These are phyloP conservation scores for Arctia plantaginis DNA, from an alignment of 2,888 invertebrate genomes.

Conservation along the genomic window DNA sequence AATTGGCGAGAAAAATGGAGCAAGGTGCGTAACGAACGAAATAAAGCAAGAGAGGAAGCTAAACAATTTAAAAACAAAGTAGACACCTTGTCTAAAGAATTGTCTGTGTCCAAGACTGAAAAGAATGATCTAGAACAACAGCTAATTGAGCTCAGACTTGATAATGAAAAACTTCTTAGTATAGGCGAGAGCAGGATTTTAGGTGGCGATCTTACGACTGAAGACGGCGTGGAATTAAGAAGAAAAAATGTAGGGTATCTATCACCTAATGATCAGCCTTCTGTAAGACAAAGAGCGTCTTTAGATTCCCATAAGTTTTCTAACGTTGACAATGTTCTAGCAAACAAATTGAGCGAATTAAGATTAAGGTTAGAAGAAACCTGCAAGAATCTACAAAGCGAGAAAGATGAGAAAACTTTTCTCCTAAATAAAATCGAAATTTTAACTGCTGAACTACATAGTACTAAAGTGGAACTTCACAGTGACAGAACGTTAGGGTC, in stretches of 20 bases:
- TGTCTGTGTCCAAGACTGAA: slow-evolving; percentile 90
- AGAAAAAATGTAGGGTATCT: slow-evolving; percentile 67
- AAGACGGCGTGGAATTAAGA: slow-evolving; percentile 78
- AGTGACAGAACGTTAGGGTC: slow-evolving; percentile 79
- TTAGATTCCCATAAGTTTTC: slow-evolving; percentile 81
- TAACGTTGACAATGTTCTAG: slow-evolving; percentile 77
- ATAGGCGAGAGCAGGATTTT: slow-evolving; percentile 80
- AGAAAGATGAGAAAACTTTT: slow-evolving; percentile 80
- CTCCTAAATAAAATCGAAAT: slow-evolving; percentile 75
- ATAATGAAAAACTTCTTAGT: slow-evolving; percentile 91
- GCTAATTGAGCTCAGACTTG: slow-evolving; percentile 91
- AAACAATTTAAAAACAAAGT: slow-evolving; percentile 93
- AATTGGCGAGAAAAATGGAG: slow-evolving; percentile 99
- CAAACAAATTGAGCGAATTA: slow-evolving; percentile 77
- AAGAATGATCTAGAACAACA: slow-evolving; percentile 92
- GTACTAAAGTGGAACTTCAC: slow-evolving; percentile 75
- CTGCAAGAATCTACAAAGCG: slow-evolving; percentile 73
- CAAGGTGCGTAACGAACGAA: slow-evolving; percentile 96
- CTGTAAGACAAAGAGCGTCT: slow-evolving; percentile 75
- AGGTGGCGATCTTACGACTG: slow-evolving; percentile 71
- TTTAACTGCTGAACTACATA: slow-evolving; percentile 75
- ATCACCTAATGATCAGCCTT: slow-evolving; percentile 70
- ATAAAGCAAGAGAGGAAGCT: slow-evolving; percentile 96
- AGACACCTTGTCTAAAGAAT: slow-evolving; percentile 92
- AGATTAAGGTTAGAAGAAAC: slow-evolving; percentile 76